Percentiles rank a stretch among this genome's conserved stretches.
These are phyloP conservation scores for Andrena chrysosceles DNA, from an alignment of 2,888 invertebrate genomes.

Conservation along the genomic window DNA sequence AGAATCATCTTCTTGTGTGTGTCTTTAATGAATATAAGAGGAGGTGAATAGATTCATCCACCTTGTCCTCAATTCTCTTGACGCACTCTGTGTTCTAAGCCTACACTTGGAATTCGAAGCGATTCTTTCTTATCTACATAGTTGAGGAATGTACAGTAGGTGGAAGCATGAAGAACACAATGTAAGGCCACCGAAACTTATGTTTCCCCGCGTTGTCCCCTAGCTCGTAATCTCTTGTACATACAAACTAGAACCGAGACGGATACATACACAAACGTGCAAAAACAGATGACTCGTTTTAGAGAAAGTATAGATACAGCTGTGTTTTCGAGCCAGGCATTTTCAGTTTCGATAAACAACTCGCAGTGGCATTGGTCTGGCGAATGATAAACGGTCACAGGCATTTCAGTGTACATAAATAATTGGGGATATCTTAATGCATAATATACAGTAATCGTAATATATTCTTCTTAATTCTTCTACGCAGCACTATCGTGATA, in stretches of 20 bases:
- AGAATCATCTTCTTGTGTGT: no score
- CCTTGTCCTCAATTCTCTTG: no score
- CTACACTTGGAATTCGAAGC: no score
- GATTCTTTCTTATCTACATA: no score
- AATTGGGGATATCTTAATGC: neutral
- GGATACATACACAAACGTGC: neutral
- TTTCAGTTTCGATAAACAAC: neutral
- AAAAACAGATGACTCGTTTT: conserved; percentile 33
- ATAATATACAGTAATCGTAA: conserved; percentile 25
- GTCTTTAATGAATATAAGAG: no score
- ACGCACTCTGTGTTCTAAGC: no score
- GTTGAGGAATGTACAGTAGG: neutral
- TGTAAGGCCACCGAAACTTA: neutral
- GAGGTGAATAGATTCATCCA: no score
- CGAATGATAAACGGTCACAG: neutral
- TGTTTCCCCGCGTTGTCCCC: neutral
- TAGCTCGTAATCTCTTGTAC: neutral
- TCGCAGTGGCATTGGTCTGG: neutral
- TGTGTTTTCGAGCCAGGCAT: neutral
- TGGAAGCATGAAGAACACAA: neutral
- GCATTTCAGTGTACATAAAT: neutral
- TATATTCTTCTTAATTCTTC: neutral
- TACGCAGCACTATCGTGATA: no score
- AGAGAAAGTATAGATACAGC: conserved; percentile 16
- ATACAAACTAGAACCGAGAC: neutral